Base-by-base conservation (phyloP, 2,797 vertebrate genomes). In the Naso thynnoides region DNA sequence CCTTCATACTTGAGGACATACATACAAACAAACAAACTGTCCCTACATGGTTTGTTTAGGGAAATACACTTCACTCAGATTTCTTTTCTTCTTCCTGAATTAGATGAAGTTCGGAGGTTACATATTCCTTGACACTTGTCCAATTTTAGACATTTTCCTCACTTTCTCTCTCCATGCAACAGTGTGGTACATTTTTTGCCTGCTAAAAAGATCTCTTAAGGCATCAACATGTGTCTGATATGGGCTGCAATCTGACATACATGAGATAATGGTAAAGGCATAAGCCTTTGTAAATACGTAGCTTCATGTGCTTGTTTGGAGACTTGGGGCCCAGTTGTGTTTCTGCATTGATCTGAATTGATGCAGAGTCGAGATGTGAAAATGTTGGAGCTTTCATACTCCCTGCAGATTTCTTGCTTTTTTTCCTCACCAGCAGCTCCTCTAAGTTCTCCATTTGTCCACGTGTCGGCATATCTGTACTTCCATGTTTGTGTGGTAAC, bases 61-160 rank as follows among this genome's bases (percentile, higher is more conserved):
- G 54, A 81, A 81, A 73, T 77, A 73, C 48, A 33, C 24, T 80
- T 31, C 42, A 44, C 64, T 86, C 55, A 68, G 75, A 82, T 81
- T 78, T 48, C 65, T 70, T 66, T 64, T 48, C 70, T 55, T 74
- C 31, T 66, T 72, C 55, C 45, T 79, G 59, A 72, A 75, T 85
- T 76, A 81, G 72, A 76, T 78, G 85, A 73, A 83, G 86, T 81
- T 81, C 73, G n/a, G n/a, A n/a, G n/a, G n/a, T n/a, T 58, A 82
- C 83, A 84, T 84, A 49, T 55, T 87, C 74, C 55, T 68, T 79
- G 72, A 78, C 77, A 79, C 76, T 72, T 42, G 79, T 79, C 60
- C 29, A 68, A 60, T 73, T 75, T 73, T 65, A 70, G 70, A 59
- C 38, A 52, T 45, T 58, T 75, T 36, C 6, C 63, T 29, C 13